A percentile compares a stretch with the other conserved stretches of the same genome.
phyloP scores from a whole-genome alignment of 1,140 invertebrate species.

The Drosophila arawakana region DNA sequence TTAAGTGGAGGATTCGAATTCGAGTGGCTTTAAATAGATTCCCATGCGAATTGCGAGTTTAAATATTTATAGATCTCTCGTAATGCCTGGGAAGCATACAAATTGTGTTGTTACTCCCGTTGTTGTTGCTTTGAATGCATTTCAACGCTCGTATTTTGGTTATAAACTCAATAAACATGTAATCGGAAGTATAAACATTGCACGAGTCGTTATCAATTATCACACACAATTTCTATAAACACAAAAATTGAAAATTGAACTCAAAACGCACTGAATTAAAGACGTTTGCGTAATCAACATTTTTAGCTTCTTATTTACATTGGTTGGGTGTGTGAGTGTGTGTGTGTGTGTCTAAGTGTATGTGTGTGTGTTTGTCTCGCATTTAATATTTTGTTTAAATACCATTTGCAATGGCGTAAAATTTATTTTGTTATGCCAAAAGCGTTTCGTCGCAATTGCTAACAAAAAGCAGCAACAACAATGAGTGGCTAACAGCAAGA shows the following conservation, averaged over 20 bases:
- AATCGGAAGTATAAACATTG: constrained; percentile 29
- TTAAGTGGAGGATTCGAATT: constrained; percentile 9
- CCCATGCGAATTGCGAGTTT: not conserved
- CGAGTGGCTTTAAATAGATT: not conserved
- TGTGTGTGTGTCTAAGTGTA: constrained; percentile 19
- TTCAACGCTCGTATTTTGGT: not conserved
- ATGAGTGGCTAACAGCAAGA: not conserved
- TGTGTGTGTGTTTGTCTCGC: constrained; percentile 27
- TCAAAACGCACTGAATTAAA: constrained; percentile 30
- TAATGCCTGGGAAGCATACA: constrained; percentile 12
- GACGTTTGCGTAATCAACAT: constrained; percentile 73
- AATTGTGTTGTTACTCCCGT: no score
- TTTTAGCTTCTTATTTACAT: constrained; percentile 69
- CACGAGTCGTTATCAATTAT: constrained; percentile 4
- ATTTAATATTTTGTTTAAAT: constrained; percentile 72
- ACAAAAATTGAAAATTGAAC: constrained; percentile 24
- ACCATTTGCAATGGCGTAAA: constrained; percentile 69
- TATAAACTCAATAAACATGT: constrained; percentile 24
- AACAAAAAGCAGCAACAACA: constrained; percentile 44
- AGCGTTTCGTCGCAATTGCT: constrained; percentile 61
- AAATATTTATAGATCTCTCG: constrained; percentile 22
- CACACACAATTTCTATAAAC: constrained; percentile 20
- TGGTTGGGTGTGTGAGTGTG: constrained; percentile 11
- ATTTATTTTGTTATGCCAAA: constrained; percentile 68
- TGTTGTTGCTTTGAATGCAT: constrained; percentile 1